These are phyloP conservation scores for Cephus pulcher DNA, from an alignment of 2,888 invertebrate species.

Conservation along the genomic window DNA sequence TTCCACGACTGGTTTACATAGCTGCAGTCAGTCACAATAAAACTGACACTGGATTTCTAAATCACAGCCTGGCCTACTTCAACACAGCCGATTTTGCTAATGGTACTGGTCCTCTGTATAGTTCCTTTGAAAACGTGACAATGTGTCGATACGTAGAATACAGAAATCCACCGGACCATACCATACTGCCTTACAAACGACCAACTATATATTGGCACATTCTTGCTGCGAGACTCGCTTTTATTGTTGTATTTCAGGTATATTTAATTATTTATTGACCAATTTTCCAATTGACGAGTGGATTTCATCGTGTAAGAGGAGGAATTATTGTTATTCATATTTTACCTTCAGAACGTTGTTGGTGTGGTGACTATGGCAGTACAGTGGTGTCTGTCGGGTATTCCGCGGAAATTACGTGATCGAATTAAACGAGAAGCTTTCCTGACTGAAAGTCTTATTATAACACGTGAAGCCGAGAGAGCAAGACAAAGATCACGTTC, in stretches of 20 bases:
- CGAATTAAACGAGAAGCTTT: conserved; percentile 80
- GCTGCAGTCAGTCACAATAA: conserved; percentile 67
- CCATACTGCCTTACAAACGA: conserved; percentile 71
- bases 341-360: conserved; percentile 76
- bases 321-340: neutral
- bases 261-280: neutral
- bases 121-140: conserved; percentile 56
- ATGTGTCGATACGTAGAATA: conserved; percentile 73
- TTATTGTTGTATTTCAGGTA: conserved; percentile 81
- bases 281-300: too few species aligned
- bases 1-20: conserved; percentile 81
- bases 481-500: conserved; percentile 54
- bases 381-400: conserved; percentile 83
- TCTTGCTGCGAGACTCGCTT: conserved; percentile 78
- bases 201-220: conserved; percentile 81
- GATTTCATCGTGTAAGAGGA: neutral
- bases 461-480: conserved; percentile 75
- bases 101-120: conserved; percentile 54
- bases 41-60: conserved; percentile 74
- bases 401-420: conserved; percentile 77
- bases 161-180: conserved; percentile 76
- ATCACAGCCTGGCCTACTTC: conserved; percentile 75
- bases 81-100: conserved; percentile 72
- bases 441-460: conserved; percentile 79
- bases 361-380: conserved; percentile 77